Conservation (phyloP, 2,797 vertebrate species). For the Kryptopterus vitreolus region DNA sequence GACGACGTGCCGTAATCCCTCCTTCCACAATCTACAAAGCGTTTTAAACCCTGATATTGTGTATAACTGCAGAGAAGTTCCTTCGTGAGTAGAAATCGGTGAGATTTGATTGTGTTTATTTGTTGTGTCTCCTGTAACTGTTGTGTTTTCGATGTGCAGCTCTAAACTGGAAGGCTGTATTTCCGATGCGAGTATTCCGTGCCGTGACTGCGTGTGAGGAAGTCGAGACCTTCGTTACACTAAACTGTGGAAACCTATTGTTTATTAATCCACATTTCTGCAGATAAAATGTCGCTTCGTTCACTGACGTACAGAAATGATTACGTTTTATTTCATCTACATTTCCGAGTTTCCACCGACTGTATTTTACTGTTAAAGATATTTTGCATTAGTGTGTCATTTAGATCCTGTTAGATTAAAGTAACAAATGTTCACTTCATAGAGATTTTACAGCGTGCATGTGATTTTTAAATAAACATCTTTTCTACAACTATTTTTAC, state of each 20-base stretch:
- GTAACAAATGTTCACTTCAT: no score
- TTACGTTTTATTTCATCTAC: not conserved
- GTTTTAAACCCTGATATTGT: slow-evolving; percentile 55
- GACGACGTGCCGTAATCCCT: slow-evolving; percentile 63
- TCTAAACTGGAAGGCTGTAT: slow-evolving; percentile 57
- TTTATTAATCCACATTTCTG: not conserved
- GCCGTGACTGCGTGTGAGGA: slow-evolving; percentile 57
- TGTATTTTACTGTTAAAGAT: not conserved
- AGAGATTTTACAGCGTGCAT: no score
- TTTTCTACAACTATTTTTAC: no score
- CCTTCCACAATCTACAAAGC: slow-evolving; percentile 58
- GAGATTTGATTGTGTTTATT: not conserved
- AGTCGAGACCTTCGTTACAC: not conserved
- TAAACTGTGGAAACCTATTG: no score
- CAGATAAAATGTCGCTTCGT: not conserved
- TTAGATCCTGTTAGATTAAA: not conserved
- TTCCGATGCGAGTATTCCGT: slow-evolving; percentile 43
- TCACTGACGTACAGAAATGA: not conserved
- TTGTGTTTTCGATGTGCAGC: slow-evolving; percentile 51
- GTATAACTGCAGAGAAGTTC: slow-evolving; percentile 64
- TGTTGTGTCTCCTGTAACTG: slow-evolving; percentile 10
- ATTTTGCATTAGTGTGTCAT: not conserved
- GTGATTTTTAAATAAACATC: no score
- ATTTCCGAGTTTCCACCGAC: not conserved
- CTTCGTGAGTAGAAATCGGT: slow-evolving; percentile 60